phyloP scores from a whole-genome alignment of 2,888 invertebrate species.

The Brassicogethes aeneus region DNA sequence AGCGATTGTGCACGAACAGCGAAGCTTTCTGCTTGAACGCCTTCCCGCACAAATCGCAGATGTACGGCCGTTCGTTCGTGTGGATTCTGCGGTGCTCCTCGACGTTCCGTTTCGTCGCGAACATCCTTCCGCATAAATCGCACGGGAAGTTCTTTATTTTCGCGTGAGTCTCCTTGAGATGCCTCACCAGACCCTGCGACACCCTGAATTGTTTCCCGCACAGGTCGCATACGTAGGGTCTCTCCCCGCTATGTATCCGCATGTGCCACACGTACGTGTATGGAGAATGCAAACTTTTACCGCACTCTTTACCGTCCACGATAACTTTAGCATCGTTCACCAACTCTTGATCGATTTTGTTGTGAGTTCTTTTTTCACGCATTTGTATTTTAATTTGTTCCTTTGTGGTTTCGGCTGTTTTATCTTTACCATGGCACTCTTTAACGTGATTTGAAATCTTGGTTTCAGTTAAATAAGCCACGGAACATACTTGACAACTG shows the following conservation, averaged over 20 bases:
- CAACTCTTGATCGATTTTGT: slow-evolving; percentile 39
- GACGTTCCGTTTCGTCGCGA: slow-evolving; percentile 52
- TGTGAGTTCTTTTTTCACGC: slow-evolving; percentile 22
- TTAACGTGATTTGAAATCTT: slow-evolving; percentile 27
- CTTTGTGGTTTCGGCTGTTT: slow-evolving; percentile 6
- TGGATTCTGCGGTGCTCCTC: slow-evolving; percentile 52
- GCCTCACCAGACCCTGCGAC: slow-evolving; percentile 53
- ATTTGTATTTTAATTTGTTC: slow-evolving; percentile 7
- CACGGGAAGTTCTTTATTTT: slow-evolving; percentile 51
- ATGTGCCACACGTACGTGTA: slow-evolving; percentile 55
- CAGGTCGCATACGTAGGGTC: slow-evolving; percentile 56
- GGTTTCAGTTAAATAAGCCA: slow-evolving; percentile 24
- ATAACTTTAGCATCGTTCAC: slow-evolving; percentile 37
- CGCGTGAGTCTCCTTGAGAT: slow-evolving; percentile 55
- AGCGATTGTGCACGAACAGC: slow-evolving; percentile 52
- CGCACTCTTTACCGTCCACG: slow-evolving; percentile 47
- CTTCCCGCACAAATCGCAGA: slow-evolving; percentile 52
- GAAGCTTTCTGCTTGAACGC: slow-evolving; percentile 58
- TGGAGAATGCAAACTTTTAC: slow-evolving; percentile 50
- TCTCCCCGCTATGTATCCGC: slow-evolving; percentile 57
- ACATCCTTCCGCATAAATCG: slow-evolving; percentile 47
- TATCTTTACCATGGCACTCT: slow-evolving; percentile 24
- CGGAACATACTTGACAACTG: slow-evolving; percentile 30
- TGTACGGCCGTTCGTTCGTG: slow-evolving; percentile 50
- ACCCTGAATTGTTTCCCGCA: slow-evolving; percentile 59